phyloP scores from a whole-genome alignment of 2,113 vertebrate genomes.

The Coturnix japonica region DNA sequence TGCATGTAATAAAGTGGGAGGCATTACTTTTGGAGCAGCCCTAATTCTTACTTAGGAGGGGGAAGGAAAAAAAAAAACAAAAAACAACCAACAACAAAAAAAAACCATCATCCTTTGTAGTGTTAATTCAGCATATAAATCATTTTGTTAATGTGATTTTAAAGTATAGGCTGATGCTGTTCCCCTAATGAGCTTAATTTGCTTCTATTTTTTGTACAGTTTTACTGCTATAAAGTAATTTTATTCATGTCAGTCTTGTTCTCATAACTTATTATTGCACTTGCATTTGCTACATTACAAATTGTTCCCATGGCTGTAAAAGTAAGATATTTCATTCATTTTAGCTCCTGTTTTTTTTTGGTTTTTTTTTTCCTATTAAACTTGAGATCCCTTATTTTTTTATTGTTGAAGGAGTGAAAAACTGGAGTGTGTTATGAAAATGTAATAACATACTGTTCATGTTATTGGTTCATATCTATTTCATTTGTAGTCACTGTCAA shows the following conservation, averaged over 20 bases:
- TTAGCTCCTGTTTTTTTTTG: slow-evolving; percentile 10
- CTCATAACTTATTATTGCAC: slow-evolving; percentile 33
- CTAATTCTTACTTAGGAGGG: not conserved
- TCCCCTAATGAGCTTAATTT: slow-evolving; percentile 15
- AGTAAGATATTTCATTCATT: slow-evolving; percentile 52
- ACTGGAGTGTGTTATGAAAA: slow-evolving; percentile 65
- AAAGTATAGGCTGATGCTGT: not conserved
- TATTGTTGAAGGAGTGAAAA: slow-evolving; percentile 52
- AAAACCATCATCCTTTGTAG: not conserved
- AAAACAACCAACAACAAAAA: no score
- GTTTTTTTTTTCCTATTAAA: slow-evolving; percentile 62
- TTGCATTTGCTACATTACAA: not conserved
- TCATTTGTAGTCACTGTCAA: slow-evolving; percentile 48
- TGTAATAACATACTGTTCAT: not conserved
- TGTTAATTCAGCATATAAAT: not conserved
- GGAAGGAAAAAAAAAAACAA: not conserved
- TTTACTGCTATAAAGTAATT: not conserved
- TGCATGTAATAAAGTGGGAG: no score
- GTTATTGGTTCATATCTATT: slow-evolving; percentile 24
- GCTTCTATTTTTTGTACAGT: not conserved
- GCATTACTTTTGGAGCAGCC: no score
- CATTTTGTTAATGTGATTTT: slow-evolving; percentile 23
- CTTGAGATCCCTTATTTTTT: slow-evolving; percentile 28
- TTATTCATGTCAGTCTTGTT: slow-evolving; percentile 31
- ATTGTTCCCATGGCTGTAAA: slow-evolving; percentile 3